Evolutionary conservation across 2,113 vertebrate genomes (phyloP).

Genomic region (Oryzias melastigma): DNA sequence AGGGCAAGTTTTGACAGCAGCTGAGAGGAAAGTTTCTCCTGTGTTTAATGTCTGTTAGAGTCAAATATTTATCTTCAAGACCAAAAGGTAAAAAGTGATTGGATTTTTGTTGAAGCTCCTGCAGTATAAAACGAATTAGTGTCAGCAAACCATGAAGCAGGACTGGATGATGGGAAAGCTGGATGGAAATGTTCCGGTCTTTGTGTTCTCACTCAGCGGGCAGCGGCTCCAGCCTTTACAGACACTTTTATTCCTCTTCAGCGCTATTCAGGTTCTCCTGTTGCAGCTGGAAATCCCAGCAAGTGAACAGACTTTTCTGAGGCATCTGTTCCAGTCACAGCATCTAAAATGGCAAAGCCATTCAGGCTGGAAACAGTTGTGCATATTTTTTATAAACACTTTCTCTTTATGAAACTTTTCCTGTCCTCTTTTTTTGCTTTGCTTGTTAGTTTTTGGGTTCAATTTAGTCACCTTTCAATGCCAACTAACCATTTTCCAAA

Average conservation of each 20-base stretch:
- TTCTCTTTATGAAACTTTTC: too few relatives aligned
- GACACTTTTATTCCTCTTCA: not conserved
- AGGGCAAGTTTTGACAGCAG: constrained; percentile 1
- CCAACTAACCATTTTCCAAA: too few relatives aligned
- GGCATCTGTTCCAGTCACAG: too few relatives aligned
- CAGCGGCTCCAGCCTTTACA: not conserved
- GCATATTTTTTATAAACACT: too few relatives aligned
- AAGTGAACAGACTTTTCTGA: too few relatives aligned
- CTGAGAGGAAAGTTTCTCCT: constrained; percentile 9
- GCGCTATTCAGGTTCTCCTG: not conserved
- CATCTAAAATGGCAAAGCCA: too few relatives aligned
- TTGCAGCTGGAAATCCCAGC: not conserved
- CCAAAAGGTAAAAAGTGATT: not conserved
- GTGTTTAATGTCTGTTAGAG: not conserved
- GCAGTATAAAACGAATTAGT: constrained; percentile 12
- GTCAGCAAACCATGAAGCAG: constrained; percentile 15
- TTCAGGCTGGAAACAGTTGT: too few relatives aligned
- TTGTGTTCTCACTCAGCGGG: not conserved
- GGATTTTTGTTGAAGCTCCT: constrained; percentile 2
- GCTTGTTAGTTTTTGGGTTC: too few relatives aligned
- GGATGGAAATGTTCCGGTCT: not conserved
- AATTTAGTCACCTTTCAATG: too few relatives aligned
- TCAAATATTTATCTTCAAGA: constrained; percentile 7
- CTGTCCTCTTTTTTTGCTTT: too few relatives aligned
- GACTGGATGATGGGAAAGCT: not conserved